Conservation (phyloP, 2,888 invertebrate species). For the Bellardia pandia region DNA sequence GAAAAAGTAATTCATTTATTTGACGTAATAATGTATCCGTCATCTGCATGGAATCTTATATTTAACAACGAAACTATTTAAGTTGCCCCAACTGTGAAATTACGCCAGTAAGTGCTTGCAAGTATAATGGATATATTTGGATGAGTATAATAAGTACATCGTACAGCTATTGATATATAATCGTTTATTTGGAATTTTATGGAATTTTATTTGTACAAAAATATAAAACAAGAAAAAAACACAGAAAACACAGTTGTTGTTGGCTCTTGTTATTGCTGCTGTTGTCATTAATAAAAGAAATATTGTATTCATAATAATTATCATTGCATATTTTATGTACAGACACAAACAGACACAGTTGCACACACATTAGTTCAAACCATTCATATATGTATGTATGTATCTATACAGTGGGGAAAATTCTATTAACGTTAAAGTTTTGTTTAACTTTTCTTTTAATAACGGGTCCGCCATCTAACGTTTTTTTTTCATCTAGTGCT, state of each 20-base stretch:
- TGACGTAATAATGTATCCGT: too few relatives aligned
- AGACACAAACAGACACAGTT: neutral
- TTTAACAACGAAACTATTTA: neutral
- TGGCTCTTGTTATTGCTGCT: conserved; percentile 35
- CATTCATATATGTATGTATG: neutral
- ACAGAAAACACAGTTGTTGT: conserved; percentile 1
- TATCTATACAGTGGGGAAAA: neutral
- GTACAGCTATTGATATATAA: conserved; percentile 31
- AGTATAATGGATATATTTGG: neutral
- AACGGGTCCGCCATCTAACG: too few relatives aligned
- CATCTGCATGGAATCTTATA: neutral
- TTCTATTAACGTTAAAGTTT: neutral
- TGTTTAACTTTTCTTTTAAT: too few relatives aligned
- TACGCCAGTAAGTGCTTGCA: neutral
- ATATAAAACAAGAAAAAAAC: neutral
- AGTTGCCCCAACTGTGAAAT: neutral
- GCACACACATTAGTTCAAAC: neutral
- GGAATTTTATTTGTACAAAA: conserved; percentile 25
- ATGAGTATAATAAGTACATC: neutral
- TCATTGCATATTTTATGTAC: conserved; percentile 61
- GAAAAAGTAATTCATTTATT: too few relatives aligned
- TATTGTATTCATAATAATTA: conserved; percentile 74
- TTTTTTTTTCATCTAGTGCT: too few relatives aligned
- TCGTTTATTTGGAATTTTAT: conserved; percentile 52
- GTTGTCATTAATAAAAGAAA: conserved; percentile 68